Base-by-base conservation (phyloP, 2,888 invertebrate genomes). In the Fragum fragum region DNA sequence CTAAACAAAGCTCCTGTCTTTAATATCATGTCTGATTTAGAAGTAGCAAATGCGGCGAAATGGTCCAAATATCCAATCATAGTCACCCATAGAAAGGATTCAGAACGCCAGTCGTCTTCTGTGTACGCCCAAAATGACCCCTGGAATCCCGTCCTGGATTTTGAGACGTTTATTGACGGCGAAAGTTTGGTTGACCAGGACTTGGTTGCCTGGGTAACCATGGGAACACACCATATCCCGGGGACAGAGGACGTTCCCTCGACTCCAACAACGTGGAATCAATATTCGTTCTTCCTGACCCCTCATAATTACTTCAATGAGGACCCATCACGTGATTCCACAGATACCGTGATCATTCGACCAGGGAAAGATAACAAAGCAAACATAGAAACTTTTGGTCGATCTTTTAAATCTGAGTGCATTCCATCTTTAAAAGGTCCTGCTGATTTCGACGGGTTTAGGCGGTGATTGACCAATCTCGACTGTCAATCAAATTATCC, bases 261-360 rank as follows among this genome's bases (percentile, higher is more conserved):
- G 11, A 91, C 90, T 11, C 86, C 92, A n/a, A 92, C 92, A 6
- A 81, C 89, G 0, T 88, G 87, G 57, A 90, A 87, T 42, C 88
- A 90, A 53, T 88, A 89, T 55, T 85, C 87, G 39, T 87, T 93
- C 75, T 84, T 87, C 61, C 80, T 93, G 16, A 79, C 81, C 1
- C 93, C 93, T 3, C 90, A 89, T 87, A 93, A 93, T 87, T 93
- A 89, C 83, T 93, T 92, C 68, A 83, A 89, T 29, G 88, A 90
- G 63, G 90, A 90, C 71, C 92, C 92, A 0, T 89, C 88, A 68
- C 82, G 88, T 21, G 81, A 86, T 6, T 90, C 90, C 9, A 85
- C 87, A 11, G 91, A 91, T 69, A 83, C 85, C 39, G 85, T 90
- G 9, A 79, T 87, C 18, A 88, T 85, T 18, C 76, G 88, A n/a